Evolutionary conservation across 1,140 invertebrate species (phyloP).

Genomic region (Drosophila ogumai): DNA sequence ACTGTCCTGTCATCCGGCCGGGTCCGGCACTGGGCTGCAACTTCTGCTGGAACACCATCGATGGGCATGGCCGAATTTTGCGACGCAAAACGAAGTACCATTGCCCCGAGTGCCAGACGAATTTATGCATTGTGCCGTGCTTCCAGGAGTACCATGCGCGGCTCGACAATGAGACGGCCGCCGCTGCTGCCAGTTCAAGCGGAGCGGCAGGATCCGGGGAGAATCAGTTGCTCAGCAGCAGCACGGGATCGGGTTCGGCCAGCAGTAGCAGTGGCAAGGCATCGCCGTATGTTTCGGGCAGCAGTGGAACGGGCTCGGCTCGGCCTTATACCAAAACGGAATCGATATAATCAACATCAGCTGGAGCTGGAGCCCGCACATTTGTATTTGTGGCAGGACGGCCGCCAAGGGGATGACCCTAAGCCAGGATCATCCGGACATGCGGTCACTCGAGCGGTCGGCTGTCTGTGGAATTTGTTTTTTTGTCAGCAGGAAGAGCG

Average conservation of each 20-base stretch:
- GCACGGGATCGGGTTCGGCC: slow-evolving; percentile 27
- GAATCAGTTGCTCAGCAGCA: slow-evolving; percentile 56
- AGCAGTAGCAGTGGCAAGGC: slow-evolving; percentile 53
- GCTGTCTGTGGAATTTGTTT: slow-evolving; percentile 74
- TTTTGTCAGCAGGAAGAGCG: slow-evolving; percentile 60
- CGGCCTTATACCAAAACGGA: slow-evolving; percentile 80
- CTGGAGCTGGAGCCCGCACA: slow-evolving; percentile 39
- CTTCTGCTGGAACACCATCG: slow-evolving; percentile 95
- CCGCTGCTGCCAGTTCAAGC: slow-evolving; percentile 31
- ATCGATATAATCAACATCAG: slow-evolving; percentile 78
- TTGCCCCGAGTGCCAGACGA: slow-evolving; percentile 94
- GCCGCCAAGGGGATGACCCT: slow-evolving; percentile 1
- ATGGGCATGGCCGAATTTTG: slow-evolving; percentile 91
- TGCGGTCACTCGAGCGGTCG: slow-evolving; percentile 2
- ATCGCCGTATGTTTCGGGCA: slow-evolving; percentile 48
- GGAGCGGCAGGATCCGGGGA: slow-evolving; percentile 34
- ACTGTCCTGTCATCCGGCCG: slow-evolving; percentile 91
- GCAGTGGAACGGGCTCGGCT: slow-evolving; percentile 19
- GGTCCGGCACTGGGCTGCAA: slow-evolving; percentile 93
- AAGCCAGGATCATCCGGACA: not conserved
- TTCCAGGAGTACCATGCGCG: slow-evolving; percentile 92
- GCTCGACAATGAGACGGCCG: slow-evolving; percentile 76
- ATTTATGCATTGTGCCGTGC: slow-evolving; percentile 94
- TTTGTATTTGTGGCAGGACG: slow-evolving; percentile 75
- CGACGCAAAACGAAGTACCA: slow-evolving; percentile 94